Base-by-base conservation (phyloP, 1,140 invertebrate species). In the Acyrthosiphon pisum region DNA sequence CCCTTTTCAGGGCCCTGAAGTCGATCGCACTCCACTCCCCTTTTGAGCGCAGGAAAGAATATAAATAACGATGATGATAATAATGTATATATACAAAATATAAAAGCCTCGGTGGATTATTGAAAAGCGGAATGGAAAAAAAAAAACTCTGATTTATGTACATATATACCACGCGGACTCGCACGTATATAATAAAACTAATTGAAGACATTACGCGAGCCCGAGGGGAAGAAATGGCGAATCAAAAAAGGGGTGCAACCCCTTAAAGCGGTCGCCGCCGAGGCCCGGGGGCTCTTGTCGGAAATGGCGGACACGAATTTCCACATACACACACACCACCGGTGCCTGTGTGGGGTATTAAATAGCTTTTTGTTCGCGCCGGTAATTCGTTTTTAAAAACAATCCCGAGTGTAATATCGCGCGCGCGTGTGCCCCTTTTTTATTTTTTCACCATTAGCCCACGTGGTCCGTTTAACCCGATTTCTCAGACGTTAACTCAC, bases 181-280 rank as follows among this genome's bases (percentile, higher is more conserved):
- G 48, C 48, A 8, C 37, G 68, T 50, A 48, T 50, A 48, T 91
- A 93, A 93, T 93, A 93, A 93, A 93, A 93, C 91, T 93, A 93
- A 93, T 93, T 86, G 91, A 93, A 93, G 76, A 93, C 91, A 93
- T 93, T 93, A 93, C 48, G 35, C 68, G 76, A 44, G 60, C 44
- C 56, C 44, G 48, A 56, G 91, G 81, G 60, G 48, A 86, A 83
- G 91, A 86, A 56, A 93, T 20, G 37, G 81, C 91, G 91, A 93
- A 91, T 91, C 56, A 18, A 93, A 93, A 53, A 93, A 53, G 48
- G 91, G 90, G 76, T 93, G 76, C 91, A 20, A 53, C 46, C 91
- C 91, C 76, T 93, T 41, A 14, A 18, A 48, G 35, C 30, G 91
- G 22, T 60, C n/a, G 44, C 20, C 18, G 30, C 26, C 76, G 35